These are phyloP conservation scores for Eupithecia centaureata DNA, from an alignment of 2,888 invertebrate species.

Conservation along the genomic window DNA sequence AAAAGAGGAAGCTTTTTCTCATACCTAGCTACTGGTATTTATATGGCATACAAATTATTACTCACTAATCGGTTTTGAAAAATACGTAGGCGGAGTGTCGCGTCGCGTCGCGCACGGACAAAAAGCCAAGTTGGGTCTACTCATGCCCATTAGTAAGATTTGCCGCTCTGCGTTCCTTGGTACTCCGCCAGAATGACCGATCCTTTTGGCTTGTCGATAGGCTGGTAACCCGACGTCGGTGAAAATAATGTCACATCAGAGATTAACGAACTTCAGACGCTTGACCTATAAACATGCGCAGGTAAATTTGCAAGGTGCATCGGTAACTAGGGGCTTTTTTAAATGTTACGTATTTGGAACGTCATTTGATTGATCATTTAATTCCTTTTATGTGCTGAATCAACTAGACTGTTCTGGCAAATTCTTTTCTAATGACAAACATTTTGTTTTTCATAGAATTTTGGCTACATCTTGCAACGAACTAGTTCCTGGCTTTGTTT, in stretches of 20 bases:
- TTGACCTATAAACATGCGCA: slow-evolving; percentile 75
- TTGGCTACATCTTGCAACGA: slow-evolving; percentile 38
- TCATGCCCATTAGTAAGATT: slow-evolving; percentile 78
- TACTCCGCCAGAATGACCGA: slow-evolving; percentile 81
- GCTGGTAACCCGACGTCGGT: slow-evolving; percentile 64
- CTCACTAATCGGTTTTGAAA: slow-evolving; percentile 12
- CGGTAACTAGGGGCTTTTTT: slow-evolving; percentile 41
- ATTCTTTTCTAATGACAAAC: slow-evolving; percentile 11
- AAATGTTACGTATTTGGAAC: not conserved
- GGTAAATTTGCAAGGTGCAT: slow-evolving; percentile 55
- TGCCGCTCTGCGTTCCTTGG: slow-evolving; percentile 78
- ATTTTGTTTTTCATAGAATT: slow-evolving; percentile 27
- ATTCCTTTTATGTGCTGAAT: not conserved
- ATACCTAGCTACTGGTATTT: slow-evolving; percentile 34
- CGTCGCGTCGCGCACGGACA: slow-evolving; percentile 49
- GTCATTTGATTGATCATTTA: not conserved
- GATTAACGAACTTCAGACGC: slow-evolving; percentile 81
- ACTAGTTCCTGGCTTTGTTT: slow-evolving; percentile 49
- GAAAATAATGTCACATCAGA: slow-evolving; percentile 82
- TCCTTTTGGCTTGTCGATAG: slow-evolving; percentile 83
- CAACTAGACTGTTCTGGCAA: not conserved
- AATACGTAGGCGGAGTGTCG: slow-evolving; percentile 28
- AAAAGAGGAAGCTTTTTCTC: slow-evolving; percentile 40
- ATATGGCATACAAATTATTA: slow-evolving; percentile 31
- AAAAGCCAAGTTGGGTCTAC: slow-evolving; percentile 81